Base-by-base conservation (phyloP, 1,140 invertebrate genomes). In the Platyscapa corneri region DNA sequence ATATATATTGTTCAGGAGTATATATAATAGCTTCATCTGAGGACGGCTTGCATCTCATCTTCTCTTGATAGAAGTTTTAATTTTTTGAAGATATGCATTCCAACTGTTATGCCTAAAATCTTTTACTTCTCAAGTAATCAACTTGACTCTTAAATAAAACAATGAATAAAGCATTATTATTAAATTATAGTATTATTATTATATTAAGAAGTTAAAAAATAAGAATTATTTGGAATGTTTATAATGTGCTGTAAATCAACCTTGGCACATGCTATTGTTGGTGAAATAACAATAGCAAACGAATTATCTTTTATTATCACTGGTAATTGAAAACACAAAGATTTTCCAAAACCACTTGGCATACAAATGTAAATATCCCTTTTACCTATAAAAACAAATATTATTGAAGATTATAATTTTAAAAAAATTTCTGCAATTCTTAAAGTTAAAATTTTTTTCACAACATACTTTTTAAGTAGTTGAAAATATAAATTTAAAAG, bases 271-370 rank as follows among this genome's bases (percentile, higher is more conserved):
- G 98, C 98, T 83, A 99, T 95, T 12, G 99, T 92, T 37, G 98
- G 98, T 16, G 98, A 99, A 88, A 99, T 97, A 18, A 99, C 98
- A 82, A 99, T 94, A 27, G 97, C 95, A 46, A 97, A 94, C 90
- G 97, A 96, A 89, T 95, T 94, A 56, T 95, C 94, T 86, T 95
- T 95, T 86, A 92, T 88, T 88, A 98, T 94, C 0, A 97, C 97
- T 67, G 98, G 98, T 89, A 97, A 94, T 93, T 99, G 98, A 94
- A 98, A 99, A 92, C 98, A 99, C 56, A 99, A 93, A 84, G 97
- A 98, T 93, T 99, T 99, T n/a, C 98, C 98, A 88, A 97, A 97
- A 27, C 98, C 98, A 86, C 97, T 98, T 7, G 97, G 97, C 97
- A 98, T 98, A 88, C 97, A 96, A 34, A 98, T 96, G 92, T 96